phyloP scores from a whole-genome alignment of 2,888 invertebrate species.

The Deladenus siricidicola region DNA sequence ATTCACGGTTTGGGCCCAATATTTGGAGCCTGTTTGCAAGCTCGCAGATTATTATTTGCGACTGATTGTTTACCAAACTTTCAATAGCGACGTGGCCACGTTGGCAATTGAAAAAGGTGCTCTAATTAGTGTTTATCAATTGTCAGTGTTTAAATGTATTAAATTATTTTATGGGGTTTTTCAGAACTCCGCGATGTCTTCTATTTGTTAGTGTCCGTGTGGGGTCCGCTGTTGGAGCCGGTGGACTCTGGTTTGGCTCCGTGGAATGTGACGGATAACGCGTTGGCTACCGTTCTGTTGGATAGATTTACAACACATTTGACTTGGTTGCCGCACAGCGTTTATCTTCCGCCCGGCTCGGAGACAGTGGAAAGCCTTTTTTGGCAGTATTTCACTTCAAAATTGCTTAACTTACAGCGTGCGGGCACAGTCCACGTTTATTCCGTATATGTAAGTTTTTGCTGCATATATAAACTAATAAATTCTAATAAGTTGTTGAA shows the following conservation, averaged over 20 bases:
- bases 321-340: slow-evolving; percentile 38
- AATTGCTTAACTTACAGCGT: slow-evolving; percentile 24
- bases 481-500: not conserved
- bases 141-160: not conserved
- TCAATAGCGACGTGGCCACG: slow-evolving; percentile 22
- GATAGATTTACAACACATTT: slow-evolving; percentile 39
- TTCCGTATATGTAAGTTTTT: slow-evolving; percentile 21
- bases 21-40: slow-evolving; percentile 20
- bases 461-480: not conserved
- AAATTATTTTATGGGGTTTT: slow-evolving; percentile 13
- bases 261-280: slow-evolving; percentile 37
- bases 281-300: slow-evolving; percentile 30
- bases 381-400: slow-evolving; percentile 42
- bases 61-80: slow-evolving; percentile 20
- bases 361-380: slow-evolving; percentile 37
- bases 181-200: slow-evolving; percentile 36
- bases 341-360: slow-evolving; percentile 36
- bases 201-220: slow-evolving; percentile 29
- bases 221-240: slow-evolving; percentile 41
- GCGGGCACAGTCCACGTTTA: slow-evolving; percentile 30
- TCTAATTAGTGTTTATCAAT: not conserved
- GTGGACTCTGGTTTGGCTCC: slow-evolving; percentile 36
- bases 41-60: slow-evolving; percentile 32
- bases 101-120: slow-evolving; percentile 30
- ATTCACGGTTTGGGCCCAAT: slow-evolving; percentile 27